Percentiles rank a stretch among this genome's conserved stretches.
These are phyloP conservation scores for Cryptoblepharus egeriae DNA, from an alignment of 2,797 vertebrate genomes.

Conservation along the genomic window DNA sequence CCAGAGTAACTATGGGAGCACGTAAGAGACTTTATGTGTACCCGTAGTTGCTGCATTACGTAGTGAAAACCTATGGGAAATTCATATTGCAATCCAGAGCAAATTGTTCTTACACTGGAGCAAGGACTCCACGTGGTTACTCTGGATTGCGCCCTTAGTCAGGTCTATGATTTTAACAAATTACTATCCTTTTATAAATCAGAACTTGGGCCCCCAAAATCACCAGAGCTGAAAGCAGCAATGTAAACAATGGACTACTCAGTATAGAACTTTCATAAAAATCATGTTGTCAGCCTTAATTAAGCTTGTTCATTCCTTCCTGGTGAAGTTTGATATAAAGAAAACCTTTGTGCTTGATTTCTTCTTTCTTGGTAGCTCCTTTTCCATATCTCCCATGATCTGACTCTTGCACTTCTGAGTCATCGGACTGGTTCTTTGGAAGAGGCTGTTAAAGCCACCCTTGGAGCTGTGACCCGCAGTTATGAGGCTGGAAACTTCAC, in stretches of 20 bases:
- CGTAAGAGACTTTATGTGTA: too few species aligned
- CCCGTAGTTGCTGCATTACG: too few species aligned
- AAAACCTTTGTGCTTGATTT: not conserved
- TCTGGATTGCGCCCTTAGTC: too few species aligned
- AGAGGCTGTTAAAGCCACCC: constrained; percentile 76
- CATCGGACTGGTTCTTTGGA: constrained; percentile 72
- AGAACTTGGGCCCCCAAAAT: not conserved
- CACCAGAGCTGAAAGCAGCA: not conserved
- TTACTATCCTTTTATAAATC: not conserved
- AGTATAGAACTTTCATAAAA: too few species aligned
- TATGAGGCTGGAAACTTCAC: constrained; percentile 79
- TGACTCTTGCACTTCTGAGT: constrained; percentile 83
- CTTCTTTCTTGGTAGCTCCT: constrained; percentile 80
- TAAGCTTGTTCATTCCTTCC: not conserved
- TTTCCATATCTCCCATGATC: constrained; percentile 86
- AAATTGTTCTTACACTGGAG: too few species aligned
- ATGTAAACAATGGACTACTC: not conserved
- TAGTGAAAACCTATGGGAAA: too few species aligned
- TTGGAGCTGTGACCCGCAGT: constrained; percentile 78
- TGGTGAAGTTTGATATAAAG: not conserved
- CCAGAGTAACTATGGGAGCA: too few species aligned
- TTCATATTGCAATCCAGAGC: too few species aligned
- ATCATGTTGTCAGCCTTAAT: not conserved
- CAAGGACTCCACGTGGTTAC: too few species aligned
- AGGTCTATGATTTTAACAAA: not conserved